These are phyloP conservation scores for Crioceris asparagi DNA, from an alignment of 2,888 invertebrate species.

Conservation along the genomic window DNA sequence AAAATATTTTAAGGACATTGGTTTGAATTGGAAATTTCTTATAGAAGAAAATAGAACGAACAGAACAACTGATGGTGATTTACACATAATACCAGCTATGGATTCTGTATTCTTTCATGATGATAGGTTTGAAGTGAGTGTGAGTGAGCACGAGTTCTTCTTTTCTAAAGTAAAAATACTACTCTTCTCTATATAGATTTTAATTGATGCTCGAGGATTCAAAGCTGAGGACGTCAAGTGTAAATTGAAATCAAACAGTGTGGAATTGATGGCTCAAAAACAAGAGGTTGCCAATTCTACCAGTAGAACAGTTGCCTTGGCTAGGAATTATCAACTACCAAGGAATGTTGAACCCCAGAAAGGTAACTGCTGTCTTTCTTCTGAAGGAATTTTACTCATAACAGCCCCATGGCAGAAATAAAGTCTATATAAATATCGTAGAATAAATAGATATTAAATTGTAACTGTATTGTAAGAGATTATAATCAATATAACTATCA, in stretches of 20 bases:
- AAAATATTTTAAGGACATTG: constrained; percentile 10
- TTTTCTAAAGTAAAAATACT: not conserved
- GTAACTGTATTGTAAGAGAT: too few relatives aligned
- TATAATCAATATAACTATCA: too few relatives aligned
- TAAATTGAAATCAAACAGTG: constrained; percentile 18
- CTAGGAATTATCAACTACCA: constrained; percentile 23
- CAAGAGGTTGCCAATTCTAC: constrained; percentile 6
- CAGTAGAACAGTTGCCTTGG: constrained; percentile 15
- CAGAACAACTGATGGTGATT: constrained; percentile 1
- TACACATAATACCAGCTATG: constrained; percentile 8
- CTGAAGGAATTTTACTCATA: constrained; percentile 23
- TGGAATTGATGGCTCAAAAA: constrained; percentile 17
- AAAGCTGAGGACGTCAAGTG: constrained; percentile 24
- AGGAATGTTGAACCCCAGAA: constrained; percentile 20
- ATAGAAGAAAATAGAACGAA: too few relatives aligned
- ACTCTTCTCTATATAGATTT: constrained; percentile 6
- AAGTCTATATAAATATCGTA: too few relatives aligned
- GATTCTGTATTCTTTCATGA: constrained; percentile 15
- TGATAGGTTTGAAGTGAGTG: constrained; percentile 14
- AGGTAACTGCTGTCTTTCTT: constrained; percentile 22
- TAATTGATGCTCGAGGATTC: constrained; percentile 24
- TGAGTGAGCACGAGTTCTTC: too few relatives aligned
- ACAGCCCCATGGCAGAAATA: constrained; percentile 22
- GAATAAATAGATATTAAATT: too few relatives aligned
- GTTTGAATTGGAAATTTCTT: constrained; percentile 3